Conservation (phyloP, 2,113 vertebrate species). For the Stercorarius parasiticus region DNA sequence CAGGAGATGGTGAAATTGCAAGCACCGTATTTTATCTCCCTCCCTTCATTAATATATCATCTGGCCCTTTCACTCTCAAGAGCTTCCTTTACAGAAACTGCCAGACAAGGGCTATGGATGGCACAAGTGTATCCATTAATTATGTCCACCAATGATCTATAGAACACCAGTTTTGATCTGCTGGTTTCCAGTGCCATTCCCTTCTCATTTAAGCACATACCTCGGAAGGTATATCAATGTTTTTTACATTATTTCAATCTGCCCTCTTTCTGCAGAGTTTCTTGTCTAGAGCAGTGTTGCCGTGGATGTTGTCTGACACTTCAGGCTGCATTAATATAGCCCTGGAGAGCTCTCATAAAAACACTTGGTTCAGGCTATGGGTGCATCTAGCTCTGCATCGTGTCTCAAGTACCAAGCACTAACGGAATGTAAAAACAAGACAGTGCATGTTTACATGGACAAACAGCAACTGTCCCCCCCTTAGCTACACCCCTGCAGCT, state of each 20-base stretch:
- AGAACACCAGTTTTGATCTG: not conserved
- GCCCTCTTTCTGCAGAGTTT: not conserved
- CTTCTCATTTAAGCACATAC: not conserved
- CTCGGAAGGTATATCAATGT: rapidly evolving
- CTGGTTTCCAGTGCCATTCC: not conserved
- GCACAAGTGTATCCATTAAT: rapidly evolving
- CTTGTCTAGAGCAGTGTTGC: not conserved
- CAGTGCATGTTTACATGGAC: not conserved
- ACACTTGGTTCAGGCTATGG: not conserved
- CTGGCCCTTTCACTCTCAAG: not conserved
- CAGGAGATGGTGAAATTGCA: not conserved
- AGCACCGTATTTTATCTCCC: not conserved
- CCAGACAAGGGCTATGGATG: not conserved
- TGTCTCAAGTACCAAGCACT: not conserved
- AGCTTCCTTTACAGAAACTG: not conserved
- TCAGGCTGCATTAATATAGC: not conserved
- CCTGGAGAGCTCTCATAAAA: not conserved
- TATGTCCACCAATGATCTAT: not conserved
- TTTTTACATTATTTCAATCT: not conserved
- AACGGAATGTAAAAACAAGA: not conserved
- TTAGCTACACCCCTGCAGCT: not conserved
- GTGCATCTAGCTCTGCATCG: not conserved
- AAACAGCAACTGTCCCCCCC: not conserved
- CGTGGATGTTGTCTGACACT: not conserved
- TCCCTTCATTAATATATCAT: not conserved